These are phyloP conservation scores for Florisuga fusca DNA, from an alignment of 2,797 vertebrate species.

Conservation along the genomic window DNA sequence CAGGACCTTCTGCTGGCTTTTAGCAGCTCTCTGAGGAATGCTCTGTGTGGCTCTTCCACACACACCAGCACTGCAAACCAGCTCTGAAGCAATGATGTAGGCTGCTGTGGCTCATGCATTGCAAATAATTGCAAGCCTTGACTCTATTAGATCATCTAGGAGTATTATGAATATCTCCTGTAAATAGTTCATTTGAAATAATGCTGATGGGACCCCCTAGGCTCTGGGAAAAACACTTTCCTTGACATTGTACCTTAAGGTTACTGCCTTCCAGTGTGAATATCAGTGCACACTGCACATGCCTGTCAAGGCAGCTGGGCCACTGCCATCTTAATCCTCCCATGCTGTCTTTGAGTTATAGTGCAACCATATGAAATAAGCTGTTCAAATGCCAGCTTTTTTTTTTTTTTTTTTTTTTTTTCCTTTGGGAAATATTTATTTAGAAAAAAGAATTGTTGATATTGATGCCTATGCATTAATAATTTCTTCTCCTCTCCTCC, in stretches of 20 bases:
- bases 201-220: constrained; percentile 26
- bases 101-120: not conserved
- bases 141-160: constrained; percentile 18
- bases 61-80: not conserved
- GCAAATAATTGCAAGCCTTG: constrained; percentile 13
- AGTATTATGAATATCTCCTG: constrained; percentile 12
- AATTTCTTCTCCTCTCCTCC: not conserved
- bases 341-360: not conserved
- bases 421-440: not conserved
- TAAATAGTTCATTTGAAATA: constrained; percentile 55
- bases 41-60: not conserved
- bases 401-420: not conserved
- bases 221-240: not conserved
- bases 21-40: constrained; percentile 24
- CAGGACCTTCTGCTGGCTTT: constrained; percentile 51
- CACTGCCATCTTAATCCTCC: not conserved
- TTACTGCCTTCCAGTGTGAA: not conserved
- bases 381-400: not conserved
- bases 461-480: not conserved
- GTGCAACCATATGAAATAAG: not conserved
- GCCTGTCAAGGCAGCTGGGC: not conserved
- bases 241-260: not conserved
- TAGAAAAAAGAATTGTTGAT: not conserved
- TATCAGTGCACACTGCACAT: not conserved
- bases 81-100: accelerated